These are phyloP conservation scores for Danio tinwini DNA, from an alignment of 2,797 vertebrate species.

Conservation along the genomic window DNA sequence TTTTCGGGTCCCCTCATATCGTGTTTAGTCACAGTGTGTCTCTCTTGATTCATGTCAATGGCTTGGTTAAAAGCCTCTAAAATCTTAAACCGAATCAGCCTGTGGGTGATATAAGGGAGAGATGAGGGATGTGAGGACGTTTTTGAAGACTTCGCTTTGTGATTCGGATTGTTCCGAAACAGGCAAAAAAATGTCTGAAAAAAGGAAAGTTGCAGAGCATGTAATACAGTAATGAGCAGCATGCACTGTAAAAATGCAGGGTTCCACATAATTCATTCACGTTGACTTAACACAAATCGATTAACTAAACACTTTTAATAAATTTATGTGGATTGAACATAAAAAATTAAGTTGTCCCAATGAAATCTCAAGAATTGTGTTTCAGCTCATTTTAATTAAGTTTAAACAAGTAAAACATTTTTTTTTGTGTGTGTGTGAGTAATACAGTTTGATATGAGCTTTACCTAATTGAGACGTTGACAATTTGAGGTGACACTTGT, in stretches of 20 bases:
- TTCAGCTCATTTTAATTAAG: too few species aligned
- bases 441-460: neutral
- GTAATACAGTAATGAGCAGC: neutral
- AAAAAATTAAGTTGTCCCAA: too few species aligned
- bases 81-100: conserved; percentile 13
- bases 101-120: conserved; percentile 22
- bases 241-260: too few species aligned
- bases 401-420: too few species aligned
- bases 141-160: conserved; percentile 14
- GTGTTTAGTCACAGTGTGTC: conserved; percentile 41
- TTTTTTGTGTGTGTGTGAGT: too few species aligned
- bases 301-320: too few species aligned
- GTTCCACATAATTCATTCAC: too few species aligned
- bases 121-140: neutral
- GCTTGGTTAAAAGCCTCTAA: conserved; percentile 21
- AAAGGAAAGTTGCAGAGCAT: neutral
- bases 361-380: too few species aligned
- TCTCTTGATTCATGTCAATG: conserved; percentile 36
- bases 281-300: too few species aligned
- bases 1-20: conserved; percentile 23
- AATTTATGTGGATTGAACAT: too few species aligned
- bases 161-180: neutral
- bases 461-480: neutral
- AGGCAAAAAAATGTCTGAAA: neutral
- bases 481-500: neutral